Base-by-base conservation (phyloP, 2,888 invertebrate genomes). In the Eupithecia centaureata region DNA sequence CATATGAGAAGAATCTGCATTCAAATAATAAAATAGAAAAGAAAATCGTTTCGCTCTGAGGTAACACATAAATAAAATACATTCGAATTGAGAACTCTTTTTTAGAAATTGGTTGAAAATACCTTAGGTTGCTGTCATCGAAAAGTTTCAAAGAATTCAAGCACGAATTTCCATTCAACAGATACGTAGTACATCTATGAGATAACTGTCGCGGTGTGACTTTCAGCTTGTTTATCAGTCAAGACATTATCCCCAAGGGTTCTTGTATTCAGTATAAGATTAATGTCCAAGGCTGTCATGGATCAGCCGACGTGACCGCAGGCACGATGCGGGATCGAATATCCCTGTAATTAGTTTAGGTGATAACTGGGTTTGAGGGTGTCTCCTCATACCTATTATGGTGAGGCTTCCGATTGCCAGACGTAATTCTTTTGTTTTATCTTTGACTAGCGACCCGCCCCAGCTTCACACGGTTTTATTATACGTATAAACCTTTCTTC, bases 281-380 rank as follows among this genome's bases (percentile, higher is more conserved):
- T 42, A 42, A 10, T 18, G 18, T 18, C 42, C 18, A 18, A 42
- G 42, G n/a, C 25, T 27, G 27, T 25, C 22, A 27, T 25, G 42
- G 52, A 47, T 60, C 32, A 65, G 32, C 8, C 32, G n/a, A 57
- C 65, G 65, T 61, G 61, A 51, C 61, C 57, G 56, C 47, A 18
- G 25, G 2, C 42, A 61, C 18, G 47, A 22, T 22, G 4, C 47
- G 18, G 42, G 33, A 32, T 15, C 42, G 33, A 56, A 42, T 18
- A 5, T 61, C 30, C 56, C 38, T 5, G n/a, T 42, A 65, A 65
- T 57, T 38, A 54, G 65, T 65, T 65, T 61, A 61, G 25, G 38
- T 30, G 42, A 32, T 27, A 52, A 27, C 25, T 52, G 27, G 52
- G 52, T 52, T 52, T 13, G 13, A 25, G 25, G 52, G 5, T n/a